These are phyloP conservation scores for Nothoprocta pentlandii DNA, from an alignment of 2,113 vertebrate species.

Conservation along the genomic window DNA sequence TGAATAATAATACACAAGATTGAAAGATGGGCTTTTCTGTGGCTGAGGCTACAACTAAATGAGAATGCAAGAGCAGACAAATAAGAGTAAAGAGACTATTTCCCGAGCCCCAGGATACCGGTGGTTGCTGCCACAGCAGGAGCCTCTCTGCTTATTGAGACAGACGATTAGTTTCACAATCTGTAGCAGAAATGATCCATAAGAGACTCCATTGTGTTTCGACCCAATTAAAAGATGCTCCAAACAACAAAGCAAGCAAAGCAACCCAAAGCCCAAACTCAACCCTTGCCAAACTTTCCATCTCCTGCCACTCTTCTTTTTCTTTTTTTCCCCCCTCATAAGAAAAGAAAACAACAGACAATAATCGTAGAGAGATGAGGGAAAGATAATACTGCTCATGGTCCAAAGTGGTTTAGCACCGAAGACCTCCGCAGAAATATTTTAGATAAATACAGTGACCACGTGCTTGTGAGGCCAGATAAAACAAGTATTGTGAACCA, in stretches of 20 bases:
- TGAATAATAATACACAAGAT: not conserved
- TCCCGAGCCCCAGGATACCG: slow-evolving; percentile 13
- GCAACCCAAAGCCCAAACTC: not conserved
- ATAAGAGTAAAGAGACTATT: not conserved
- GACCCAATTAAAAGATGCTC: not conserved
- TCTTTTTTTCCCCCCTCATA: no score
- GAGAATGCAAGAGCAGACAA: not conserved
- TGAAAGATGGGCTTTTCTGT: not conserved
- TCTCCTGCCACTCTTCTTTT: no score
- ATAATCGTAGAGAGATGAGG: not conserved
- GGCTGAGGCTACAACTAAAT: not conserved
- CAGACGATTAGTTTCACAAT: not conserved
- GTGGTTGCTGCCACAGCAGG: slow-evolving; percentile 23
- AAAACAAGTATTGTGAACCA: slow-evolving; percentile 57
- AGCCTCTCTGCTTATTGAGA: not conserved
- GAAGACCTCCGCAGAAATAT: not conserved
- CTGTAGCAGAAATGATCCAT: slow-evolving; percentile 24
- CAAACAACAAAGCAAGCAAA: not conserved
- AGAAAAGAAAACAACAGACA: not conserved
- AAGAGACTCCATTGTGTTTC: not conserved
- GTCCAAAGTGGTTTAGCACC: not conserved
- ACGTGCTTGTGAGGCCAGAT: slow-evolving; percentile 21
- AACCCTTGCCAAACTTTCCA: not conserved
- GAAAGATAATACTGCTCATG: not conserved
- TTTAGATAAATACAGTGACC: not conserved